Evolutionary conservation across 2,797 vertebrate genomes (phyloP), one percentile per base, ranked within the genome.

Genomic region (Neoniphon sammara): DNA sequence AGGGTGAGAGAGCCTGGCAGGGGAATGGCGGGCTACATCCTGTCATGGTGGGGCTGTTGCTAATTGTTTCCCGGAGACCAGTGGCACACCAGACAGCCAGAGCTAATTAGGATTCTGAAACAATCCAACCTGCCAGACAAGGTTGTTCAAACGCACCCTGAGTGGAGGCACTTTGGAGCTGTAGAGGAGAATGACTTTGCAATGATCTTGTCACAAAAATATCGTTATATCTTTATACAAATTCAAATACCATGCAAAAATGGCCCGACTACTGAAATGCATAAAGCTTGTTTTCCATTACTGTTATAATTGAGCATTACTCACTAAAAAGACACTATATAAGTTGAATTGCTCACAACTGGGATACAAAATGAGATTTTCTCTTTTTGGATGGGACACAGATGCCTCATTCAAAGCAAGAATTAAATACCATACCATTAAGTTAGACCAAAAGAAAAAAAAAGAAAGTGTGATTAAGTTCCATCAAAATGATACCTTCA

Each of bases 41-140:
- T 87, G 86, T 88, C 85, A 76, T 73, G 70, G 72, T 57, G 87
- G 67, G 69, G 82, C 72, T 85, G 83, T 52, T 67, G 70, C 83
- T 90, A 89, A 91, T 91, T 83, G 88, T 89, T 92, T 93, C 85
- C 88, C 49, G 52, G 76, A 91, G 81, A 87, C 75, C 82, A 72
- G 84, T 42, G 77, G 85, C 83, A 70, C 81, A 74, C 53, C 85
- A 89, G 86, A 85, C 85, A 85, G 77, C 74, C 62, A 85, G 72
- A 74, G 73, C 83, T 89, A 81, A 92, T 91, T 88, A 90, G 78
- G 65, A 75, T 62, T 82, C 81, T 76, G 78, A 83, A 83, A 88
- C 73, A 85, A 58, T 70, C 71, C 80, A 62, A 77, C 77, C 81
- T 89, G 86, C 83, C 87, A 85, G 83, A 78, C n/a, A 30, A 73